Conservation (phyloP, 2,113 vertebrate genomes). For the Oenanthe melanoleuca region DNA sequence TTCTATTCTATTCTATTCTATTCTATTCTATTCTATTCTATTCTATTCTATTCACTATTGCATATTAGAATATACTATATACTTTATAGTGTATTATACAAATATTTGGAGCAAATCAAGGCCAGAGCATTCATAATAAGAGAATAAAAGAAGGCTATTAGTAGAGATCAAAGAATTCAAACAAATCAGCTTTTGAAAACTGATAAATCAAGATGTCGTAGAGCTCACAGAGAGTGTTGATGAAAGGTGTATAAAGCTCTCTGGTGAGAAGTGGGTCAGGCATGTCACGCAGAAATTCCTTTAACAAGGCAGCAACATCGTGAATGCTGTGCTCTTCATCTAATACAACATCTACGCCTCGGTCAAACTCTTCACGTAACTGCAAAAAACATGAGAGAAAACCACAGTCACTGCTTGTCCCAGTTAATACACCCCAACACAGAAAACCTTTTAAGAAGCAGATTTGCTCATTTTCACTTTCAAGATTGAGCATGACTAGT, state of each 20-base stretch:
- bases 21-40: background rate
- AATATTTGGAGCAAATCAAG: background rate
- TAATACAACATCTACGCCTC: constrained; percentile 87
- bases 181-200: background rate
- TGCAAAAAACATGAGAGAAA: constrained; percentile 67
- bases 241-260: constrained; percentile 95
- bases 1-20: background rate
- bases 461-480: background rate
- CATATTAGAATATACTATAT: background rate
- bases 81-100: background rate
- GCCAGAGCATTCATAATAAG: background rate
- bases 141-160: background rate
- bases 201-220: background rate
- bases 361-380: constrained; percentile 95
- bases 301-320: constrained; percentile 92
- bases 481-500: background rate
- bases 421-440: background rate
- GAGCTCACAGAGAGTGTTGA: constrained; percentile 89
- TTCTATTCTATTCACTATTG: too few relatives aligned
- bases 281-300: constrained; percentile 97
- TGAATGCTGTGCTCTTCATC: constrained; percentile 94
- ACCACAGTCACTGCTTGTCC: background rate
- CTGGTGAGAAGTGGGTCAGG: constrained; percentile 93
- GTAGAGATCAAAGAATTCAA: background rate
- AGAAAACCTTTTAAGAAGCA: background rate